These are phyloP conservation scores for Ammodytes dubius DNA, from an alignment of 2,113 vertebrate species.

Conservation along the genomic window DNA sequence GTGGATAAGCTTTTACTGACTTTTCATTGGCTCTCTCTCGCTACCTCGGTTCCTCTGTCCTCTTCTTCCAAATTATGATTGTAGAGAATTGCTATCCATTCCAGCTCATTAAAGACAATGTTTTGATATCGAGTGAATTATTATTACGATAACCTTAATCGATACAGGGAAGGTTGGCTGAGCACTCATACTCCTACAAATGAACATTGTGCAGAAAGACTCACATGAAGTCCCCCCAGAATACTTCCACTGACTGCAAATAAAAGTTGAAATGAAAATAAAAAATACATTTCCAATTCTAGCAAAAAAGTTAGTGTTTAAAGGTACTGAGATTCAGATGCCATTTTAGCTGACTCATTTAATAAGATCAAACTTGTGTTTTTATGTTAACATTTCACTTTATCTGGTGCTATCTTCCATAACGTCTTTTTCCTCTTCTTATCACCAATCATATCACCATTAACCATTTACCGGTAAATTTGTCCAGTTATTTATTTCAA, in stretches of 20 bases:
- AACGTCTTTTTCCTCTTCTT: too few species aligned
- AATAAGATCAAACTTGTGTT: background rate
- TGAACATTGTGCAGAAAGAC: too few species aligned
- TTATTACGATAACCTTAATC: background rate
- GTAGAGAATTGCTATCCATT: background rate
- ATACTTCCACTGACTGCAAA: background rate
- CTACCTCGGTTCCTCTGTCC: background rate
- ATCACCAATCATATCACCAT: too few species aligned
- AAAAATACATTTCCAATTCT: too few species aligned
- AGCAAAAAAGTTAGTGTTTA: background rate
- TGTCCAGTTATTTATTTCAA: background rate
- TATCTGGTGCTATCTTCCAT: background rate
- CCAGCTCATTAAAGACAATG: background rate
- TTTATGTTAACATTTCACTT: background rate
- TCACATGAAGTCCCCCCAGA: background rate
- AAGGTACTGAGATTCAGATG: background rate
- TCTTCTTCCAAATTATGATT: background rate
- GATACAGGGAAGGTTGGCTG: background rate
- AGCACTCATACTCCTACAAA: background rate
- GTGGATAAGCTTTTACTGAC: background rate
- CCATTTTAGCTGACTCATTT: background rate
- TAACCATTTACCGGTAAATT: background rate
- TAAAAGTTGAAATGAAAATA: too few species aligned
- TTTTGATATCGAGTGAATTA: slow-evolving; percentile 2
- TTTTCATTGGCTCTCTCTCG: background rate